These are phyloP conservation scores for Phalera bucephala DNA, from an alignment of 2,888 invertebrate genomes.

Conservation along the genomic window DNA sequence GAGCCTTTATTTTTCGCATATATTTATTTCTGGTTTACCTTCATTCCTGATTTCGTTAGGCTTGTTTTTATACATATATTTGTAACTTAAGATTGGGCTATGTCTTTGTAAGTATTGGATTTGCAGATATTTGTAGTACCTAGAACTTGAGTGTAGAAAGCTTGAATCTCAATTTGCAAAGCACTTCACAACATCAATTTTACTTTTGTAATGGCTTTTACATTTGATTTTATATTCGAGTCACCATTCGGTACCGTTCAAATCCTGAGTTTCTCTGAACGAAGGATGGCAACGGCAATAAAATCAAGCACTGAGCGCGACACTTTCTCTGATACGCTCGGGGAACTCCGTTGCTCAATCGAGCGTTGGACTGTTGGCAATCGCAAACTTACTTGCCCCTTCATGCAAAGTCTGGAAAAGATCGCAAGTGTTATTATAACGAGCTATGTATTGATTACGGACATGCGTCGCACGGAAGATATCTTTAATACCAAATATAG, in stretches of 20 bases:
- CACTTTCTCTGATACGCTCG: slow-evolving; percentile 36
- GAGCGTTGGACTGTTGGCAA: slow-evolving; percentile 24
- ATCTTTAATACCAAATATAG: no score
- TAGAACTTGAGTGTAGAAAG: no score
- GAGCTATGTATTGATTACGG: no score
- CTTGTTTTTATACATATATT: no score
- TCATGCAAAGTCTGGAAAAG: slow-evolving; percentile 14
- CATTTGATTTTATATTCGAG: slow-evolving; percentile 24
- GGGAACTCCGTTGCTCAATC: slow-evolving; percentile 28
- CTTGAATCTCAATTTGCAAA: slow-evolving; percentile 1
- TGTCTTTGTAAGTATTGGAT: slow-evolving; percentile 7
- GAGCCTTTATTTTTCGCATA: no score
- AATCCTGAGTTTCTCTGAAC: slow-evolving; percentile 42
- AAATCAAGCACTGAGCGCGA: slow-evolving; percentile 28
- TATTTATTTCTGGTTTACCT: no score
- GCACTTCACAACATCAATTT: slow-evolving; percentile 12
- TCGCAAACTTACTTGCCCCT: slow-evolving; percentile 24
- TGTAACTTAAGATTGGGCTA: no score
- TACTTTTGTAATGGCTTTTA: slow-evolving; percentile 19
- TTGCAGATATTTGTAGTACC: no score
- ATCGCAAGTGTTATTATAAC: neutral
- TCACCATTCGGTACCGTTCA: slow-evolving; percentile 24
- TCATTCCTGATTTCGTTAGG: no score
- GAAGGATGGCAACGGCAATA: slow-evolving; percentile 29
- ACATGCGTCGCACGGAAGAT: no score